Conservation (phyloP, 2,797 vertebrate species). For the Tiaroga cobitis region DNA sequence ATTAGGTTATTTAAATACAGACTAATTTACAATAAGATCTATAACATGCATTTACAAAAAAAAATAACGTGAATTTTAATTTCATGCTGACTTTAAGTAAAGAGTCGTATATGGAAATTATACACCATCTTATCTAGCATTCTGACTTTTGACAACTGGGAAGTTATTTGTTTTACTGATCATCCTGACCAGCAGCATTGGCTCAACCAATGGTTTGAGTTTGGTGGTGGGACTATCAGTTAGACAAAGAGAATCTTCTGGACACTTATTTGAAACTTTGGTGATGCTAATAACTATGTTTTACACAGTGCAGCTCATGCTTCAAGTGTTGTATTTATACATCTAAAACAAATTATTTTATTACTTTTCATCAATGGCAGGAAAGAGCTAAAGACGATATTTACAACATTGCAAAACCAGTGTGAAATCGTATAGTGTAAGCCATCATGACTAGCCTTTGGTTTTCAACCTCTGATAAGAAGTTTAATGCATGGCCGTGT, state of each 20-base stretch:
- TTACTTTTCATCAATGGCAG: not conserved
- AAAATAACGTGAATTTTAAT: too few relatives aligned
- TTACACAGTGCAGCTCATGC: not conserved
- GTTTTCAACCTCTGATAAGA: conserved; percentile 34
- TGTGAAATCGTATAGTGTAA: conserved; percentile 10
- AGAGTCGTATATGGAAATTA: too few relatives aligned
- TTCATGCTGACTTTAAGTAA: too few relatives aligned
- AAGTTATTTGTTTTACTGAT: not conserved
- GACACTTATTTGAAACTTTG: not conserved
- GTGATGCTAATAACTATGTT: not conserved
- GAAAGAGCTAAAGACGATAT: not conserved
- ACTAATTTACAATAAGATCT: too few relatives aligned
- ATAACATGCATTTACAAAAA: too few relatives aligned
- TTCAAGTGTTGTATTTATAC: not conserved
- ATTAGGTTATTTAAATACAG: too few relatives aligned
- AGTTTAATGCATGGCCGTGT: conserved; percentile 27
- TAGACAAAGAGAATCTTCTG: not conserved
- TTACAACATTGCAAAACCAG: conserved; percentile 14
- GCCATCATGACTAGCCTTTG: conserved; percentile 18
- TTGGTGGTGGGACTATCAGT: not conserved
- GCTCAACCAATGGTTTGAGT: not conserved
- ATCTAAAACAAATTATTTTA: not conserved
- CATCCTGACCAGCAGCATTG: not conserved
- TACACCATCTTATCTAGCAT: too few relatives aligned
- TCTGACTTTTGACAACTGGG: not conserved